These are phyloP conservation scores for Dryocosmus kuriphilus DNA, from an alignment of 2,888 invertebrate species.

Conservation along the genomic window DNA sequence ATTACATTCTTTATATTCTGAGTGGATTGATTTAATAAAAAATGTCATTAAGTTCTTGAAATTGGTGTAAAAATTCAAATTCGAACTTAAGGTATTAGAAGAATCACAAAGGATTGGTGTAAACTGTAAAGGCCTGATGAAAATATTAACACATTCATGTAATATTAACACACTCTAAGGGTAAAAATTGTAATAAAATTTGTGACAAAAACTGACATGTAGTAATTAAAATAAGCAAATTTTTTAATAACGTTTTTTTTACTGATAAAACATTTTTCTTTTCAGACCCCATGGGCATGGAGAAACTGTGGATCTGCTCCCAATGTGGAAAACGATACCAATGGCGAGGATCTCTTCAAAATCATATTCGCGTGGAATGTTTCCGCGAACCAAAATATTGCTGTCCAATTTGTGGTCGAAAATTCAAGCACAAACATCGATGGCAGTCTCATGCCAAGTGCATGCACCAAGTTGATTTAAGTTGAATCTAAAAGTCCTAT, in stretches of 20 bases:
- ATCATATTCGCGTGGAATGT: constrained; percentile 66
- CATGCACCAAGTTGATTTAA: constrained; percentile 23
- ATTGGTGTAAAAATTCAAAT: too few relatives aligned
- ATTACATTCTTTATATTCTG: background rate
- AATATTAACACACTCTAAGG: background rate
- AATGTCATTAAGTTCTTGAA: too few relatives aligned
- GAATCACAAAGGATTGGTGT: background rate
- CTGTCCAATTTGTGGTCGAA: constrained; percentile 85
- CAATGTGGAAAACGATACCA: constrained; percentile 69
- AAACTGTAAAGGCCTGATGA: background rate
- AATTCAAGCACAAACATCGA: constrained; percentile 83
- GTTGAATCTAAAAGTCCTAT: background rate
- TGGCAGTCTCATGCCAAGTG: constrained; percentile 55
- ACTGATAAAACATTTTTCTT: constrained; percentile 6
- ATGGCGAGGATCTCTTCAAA: constrained; percentile 64
- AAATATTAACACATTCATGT: constrained; percentile 2
- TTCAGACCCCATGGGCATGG: constrained; percentile 17
- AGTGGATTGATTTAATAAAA: background rate
- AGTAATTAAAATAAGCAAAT: background rate
- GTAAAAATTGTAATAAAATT: background rate
- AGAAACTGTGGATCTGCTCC: constrained; percentile 49
- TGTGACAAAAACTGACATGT: background rate
- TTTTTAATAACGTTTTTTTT: background rate
- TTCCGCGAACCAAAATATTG: constrained; percentile 78
- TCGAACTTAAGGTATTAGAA: background rate